These are phyloP conservation scores for Leptinotarsa haldemani DNA, from an alignment of 2,888 invertebrate species.

Conservation along the genomic window DNA sequence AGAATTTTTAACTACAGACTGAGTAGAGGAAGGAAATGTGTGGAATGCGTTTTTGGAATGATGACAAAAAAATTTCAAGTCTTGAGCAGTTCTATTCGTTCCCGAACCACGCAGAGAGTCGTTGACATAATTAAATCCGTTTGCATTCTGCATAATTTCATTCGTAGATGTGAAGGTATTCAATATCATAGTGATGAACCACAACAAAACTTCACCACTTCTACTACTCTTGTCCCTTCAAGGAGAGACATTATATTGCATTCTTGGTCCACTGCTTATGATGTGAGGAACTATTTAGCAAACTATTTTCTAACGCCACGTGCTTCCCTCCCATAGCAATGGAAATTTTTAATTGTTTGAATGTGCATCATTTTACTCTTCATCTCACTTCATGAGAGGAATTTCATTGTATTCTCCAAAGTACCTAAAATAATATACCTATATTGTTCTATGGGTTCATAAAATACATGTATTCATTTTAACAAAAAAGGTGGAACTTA, in stretches of 20 bases:
- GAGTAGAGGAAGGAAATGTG: constrained; percentile 33
- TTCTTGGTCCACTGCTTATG: too few species aligned
- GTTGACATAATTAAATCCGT: too few species aligned
- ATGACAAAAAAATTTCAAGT: constrained; percentile 39
- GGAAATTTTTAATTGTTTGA: constrained; percentile 3
- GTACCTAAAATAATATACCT: too few species aligned
- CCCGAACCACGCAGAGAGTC: too few species aligned
- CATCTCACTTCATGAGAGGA: too few species aligned
- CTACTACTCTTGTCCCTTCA: neutral
- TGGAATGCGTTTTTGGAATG: constrained; percentile 40
- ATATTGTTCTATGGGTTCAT: neutral
- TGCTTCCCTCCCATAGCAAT: constrained; percentile 15
- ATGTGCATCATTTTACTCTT: too few species aligned
- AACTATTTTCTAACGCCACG: constrained; percentile 11
- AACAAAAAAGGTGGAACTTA: too few species aligned
- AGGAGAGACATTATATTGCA: neutral
- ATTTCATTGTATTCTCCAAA: too few species aligned
- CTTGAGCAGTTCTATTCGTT: constrained; percentile 23
- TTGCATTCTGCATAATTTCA: too few species aligned
- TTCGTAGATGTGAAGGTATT: too few species aligned
- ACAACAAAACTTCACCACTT: too few species aligned
- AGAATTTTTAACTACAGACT: constrained; percentile 20
- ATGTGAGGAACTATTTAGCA: constrained; percentile 7
- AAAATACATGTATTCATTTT: neutral
- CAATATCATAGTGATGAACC: too few species aligned